Conservation (phyloP, 2,113 vertebrate genomes). For the Rutilus rutilus region DNA sequence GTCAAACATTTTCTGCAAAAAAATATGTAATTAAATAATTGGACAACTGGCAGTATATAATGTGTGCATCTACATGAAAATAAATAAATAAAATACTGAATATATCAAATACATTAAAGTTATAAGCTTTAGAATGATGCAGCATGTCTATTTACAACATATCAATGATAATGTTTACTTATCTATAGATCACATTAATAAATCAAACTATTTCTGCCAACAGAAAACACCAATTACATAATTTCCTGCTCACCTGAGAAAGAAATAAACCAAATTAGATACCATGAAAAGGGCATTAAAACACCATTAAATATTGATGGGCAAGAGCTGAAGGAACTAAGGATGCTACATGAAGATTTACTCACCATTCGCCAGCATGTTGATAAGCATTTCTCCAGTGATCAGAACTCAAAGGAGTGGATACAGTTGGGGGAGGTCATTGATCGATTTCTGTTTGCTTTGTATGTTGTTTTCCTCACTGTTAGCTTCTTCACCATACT, state of each 20-base stretch:
- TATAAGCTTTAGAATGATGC: neutral
- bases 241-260: conserved; percentile 9
- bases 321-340: conserved; percentile 10
- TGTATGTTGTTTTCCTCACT: conserved; percentile 20
- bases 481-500: conserved; percentile 23
- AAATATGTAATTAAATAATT: neutral
- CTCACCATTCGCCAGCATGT: conserved; percentile 5
- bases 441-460: conserved; percentile 26
- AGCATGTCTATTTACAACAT: neutral
- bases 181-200: neutral
- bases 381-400: conserved; percentile 8
- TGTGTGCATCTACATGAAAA: neutral
- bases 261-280: neutral
- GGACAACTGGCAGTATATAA: neutral
- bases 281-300: neutral
- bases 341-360: neutral
- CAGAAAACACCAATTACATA: neutral
- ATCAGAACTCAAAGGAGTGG: conserved; percentile 12
- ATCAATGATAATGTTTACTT: neutral
- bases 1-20: neutral
- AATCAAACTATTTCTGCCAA: neutral
- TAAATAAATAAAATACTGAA: neutral
- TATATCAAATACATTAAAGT: neutral
- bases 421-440: conserved; percentile 12
- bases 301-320: neutral